Evolutionary conservation across 1,140 invertebrate species (phyloP).

Genomic region (Ostrea denselamellosa): DNA sequence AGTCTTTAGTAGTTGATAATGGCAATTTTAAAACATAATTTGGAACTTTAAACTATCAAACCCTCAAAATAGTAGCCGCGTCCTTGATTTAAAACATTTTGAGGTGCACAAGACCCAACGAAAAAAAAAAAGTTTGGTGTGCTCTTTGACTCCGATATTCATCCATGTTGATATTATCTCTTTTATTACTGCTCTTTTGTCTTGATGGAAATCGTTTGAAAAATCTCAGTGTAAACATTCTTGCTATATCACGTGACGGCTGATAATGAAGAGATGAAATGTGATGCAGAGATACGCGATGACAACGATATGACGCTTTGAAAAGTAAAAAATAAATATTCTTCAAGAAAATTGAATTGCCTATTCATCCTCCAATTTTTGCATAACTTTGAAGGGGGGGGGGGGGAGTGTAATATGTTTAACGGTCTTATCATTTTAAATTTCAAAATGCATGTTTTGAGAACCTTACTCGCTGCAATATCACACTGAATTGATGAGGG

Average conservation of each 20-base stretch:
- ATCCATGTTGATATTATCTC: not conserved
- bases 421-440: too few relatives aligned
- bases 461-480: too few relatives aligned
- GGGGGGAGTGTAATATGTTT: too few relatives aligned
- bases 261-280: not conserved
- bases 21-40: constrained; percentile 18
- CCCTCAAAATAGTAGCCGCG: not conserved
- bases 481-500: too few relatives aligned
- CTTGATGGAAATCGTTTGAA: not conserved
- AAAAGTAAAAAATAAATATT: too few relatives aligned
- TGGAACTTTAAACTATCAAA: constrained; percentile 19
- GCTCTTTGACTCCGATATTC: not conserved
- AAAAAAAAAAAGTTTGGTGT: too few relatives aligned
- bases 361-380: too few relatives aligned
- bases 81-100: not conserved
- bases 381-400: too few relatives aligned
- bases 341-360: too few relatives aligned
- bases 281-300: not conserved
- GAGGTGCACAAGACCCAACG: too few relatives aligned
- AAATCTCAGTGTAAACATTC: not conserved
- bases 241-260: not conserved
- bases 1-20: not conserved
- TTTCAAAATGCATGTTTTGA: too few relatives aligned
- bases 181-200: not conserved
- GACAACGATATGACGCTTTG: too few relatives aligned